Evolutionary conservation across 2,888 invertebrate genomes (phyloP).

Genomic region (Calliopum simillimum): DNA sequence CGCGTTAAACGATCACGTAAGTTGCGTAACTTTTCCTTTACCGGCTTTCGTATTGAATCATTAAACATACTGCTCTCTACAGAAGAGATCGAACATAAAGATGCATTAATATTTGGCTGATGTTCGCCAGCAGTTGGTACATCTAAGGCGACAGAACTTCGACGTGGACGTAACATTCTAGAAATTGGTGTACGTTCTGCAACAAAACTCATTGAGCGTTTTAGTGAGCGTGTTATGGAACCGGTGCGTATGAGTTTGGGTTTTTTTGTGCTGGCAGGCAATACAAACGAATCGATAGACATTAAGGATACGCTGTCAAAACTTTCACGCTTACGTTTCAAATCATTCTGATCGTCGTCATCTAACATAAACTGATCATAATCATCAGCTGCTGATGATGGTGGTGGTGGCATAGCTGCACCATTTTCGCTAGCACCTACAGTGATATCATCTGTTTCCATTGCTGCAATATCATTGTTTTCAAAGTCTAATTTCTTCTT

Average conservation of each 20-base stretch:
- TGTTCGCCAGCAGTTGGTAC: constrained; percentile 26
- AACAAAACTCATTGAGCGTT: constrained; percentile 66
- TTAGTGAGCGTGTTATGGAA: constrained; percentile 64
- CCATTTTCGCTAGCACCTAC: neutral
- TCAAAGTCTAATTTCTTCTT: constrained; percentile 45
- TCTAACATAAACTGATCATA: constrained; percentile 59
- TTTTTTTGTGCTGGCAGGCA: constrained; percentile 63
- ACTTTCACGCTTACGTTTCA: constrained; percentile 65
- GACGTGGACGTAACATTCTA: constrained; percentile 51
- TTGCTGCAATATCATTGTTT: constrained; percentile 50
- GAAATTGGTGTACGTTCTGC: constrained; percentile 59
- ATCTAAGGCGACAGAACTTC: constrained; percentile 57
- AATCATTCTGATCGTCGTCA: constrained; percentile 51
- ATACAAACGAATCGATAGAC: constrained; percentile 64
- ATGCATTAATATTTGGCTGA: constrained; percentile 55
- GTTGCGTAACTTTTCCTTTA: constrained; percentile 63
- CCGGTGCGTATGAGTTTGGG: constrained; percentile 66
- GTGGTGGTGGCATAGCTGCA: neutral
- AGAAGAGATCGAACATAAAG: constrained; percentile 62
- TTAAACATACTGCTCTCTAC: constrained; percentile 63
- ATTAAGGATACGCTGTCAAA: constrained; percentile 64
- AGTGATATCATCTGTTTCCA: constrained; percentile 37
- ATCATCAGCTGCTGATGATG: constrained; percentile 41
- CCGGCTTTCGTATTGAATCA: constrained; percentile 63
- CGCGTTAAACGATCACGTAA: constrained; percentile 63